Base-by-base conservation (phyloP, 1,140 invertebrate genomes). In the Nymphalis io region DNA sequence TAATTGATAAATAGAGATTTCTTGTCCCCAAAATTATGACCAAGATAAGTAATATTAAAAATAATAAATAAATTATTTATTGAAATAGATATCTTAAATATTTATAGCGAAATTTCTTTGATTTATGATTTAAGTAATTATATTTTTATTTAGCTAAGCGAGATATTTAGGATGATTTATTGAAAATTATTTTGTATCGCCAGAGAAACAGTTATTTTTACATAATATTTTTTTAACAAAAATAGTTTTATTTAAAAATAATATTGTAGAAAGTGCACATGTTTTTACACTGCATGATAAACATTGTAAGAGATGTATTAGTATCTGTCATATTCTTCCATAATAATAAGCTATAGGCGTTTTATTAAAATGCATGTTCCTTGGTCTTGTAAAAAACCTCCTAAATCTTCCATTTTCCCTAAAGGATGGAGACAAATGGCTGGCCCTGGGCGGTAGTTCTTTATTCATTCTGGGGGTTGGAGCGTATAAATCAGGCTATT, bases 351-450 rank as follows among this genome's bases (percentile, higher is more conserved):
- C 38, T 63, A 59, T 70, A 64, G 62, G 58, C 15, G 18, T 48
- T 51, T 62, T 67, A 68, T 74, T 68, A 61, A 70, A 60, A 58
- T 60, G 33, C 70, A 66, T 48, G 33, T 57, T 70, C 55, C 57
- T 58, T 68, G 42, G 58, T 68, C 58, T 74, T 70, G 70, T 75
- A 73, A 72, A 81, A 82, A 80, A 75, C 46, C 78, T 70, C 74
- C 72, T 86, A 85, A 88, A 86, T 85, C 83, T 82, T 70, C 59
- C 80, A 79, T 86, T 88, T 88, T 72, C 73, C 72, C 80, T 82
- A 85, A 82, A 84, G 80, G 78, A 84, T 86, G 74, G 79, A 88
- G 81, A 88, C 78, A 84, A 85, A 88, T 88, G 78, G 83, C 71
- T 65, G 46, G 67, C 73, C 74, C 60, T 63, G 61, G 68, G 78